phyloP scores from a whole-genome alignment of 2,113 vertebrate species.

The zebrafish (Danio rerio) region GRCz12tu NC_133177.1:13281501-13282000 shows the following conservation, averaged over 20 bases:
- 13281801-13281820: slow-evolving; percentile 49
- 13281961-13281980: not conserved
- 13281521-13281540: not conserved
- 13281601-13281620: not conserved
- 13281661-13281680: not conserved
- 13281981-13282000: not conserved
- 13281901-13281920: slow-evolving; percentile 12
- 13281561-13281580: not conserved
- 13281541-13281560: not conserved
- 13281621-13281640: not conserved
- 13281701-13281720: slow-evolving; percentile 32
- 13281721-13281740: slow-evolving; percentile 31
- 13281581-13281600: not conserved
- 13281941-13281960: not conserved
- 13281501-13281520: not conserved
- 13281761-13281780: slow-evolving; percentile 41
- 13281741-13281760: slow-evolving; percentile 52
- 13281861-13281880: slow-evolving; percentile 15
- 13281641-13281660: slow-evolving; percentile 10
- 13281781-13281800: slow-evolving; percentile 50
- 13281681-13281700: slow-evolving; percentile 21
- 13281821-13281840: slow-evolving; percentile 53
- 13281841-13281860: slow-evolving; percentile 48
- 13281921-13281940: not conserved
- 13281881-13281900: slow-evolving; percentile 23